These are phyloP conservation scores for Anticlea derivata DNA, from an alignment of 2,888 invertebrate genomes.

Conservation along the genomic window DNA sequence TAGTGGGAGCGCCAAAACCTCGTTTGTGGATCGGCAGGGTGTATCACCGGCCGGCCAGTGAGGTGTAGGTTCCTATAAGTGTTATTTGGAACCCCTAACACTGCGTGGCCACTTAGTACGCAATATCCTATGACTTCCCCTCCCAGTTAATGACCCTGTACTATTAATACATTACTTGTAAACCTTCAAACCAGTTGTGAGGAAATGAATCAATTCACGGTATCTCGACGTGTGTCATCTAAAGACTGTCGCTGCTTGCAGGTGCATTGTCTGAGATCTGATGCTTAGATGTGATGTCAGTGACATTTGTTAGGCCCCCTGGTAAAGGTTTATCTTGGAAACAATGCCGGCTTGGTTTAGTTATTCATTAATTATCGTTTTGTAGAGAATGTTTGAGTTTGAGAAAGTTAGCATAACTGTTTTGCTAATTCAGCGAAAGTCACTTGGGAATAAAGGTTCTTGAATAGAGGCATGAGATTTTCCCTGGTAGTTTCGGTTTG, in stretches of 20 bases:
- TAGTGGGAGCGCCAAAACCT: no score
- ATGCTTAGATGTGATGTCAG: conserved; percentile 33
- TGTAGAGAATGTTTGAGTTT: background rate
- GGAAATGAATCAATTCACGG: conserved; percentile 25
- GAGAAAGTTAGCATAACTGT: no score
- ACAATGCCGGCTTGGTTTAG: conserved; percentile 28
- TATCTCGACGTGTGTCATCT: conserved; percentile 34
- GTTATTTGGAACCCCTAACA: no score
- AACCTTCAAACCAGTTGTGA: conserved; percentile 8
- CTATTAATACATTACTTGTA: background rate
- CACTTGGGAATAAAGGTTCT: no score
- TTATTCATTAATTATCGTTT: conserved; percentile 20
- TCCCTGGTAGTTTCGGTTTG: no score
- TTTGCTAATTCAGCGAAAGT: conserved; percentile 1
- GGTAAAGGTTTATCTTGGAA: conserved; percentile 30
- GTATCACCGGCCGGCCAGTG: no score
- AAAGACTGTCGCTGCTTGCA: conserved; percentile 20
- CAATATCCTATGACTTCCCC: no score
- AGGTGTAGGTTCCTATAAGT: no score
- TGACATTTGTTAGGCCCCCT: conserved; percentile 38
- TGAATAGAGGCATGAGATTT: no score
- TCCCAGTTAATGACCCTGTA: no score
- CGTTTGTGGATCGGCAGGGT: no score
- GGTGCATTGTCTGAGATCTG: conserved; percentile 36
- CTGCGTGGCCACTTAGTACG: no score